Conservation (phyloP, 2,888 invertebrate genomes). For the Cristatella mucedo region DNA sequence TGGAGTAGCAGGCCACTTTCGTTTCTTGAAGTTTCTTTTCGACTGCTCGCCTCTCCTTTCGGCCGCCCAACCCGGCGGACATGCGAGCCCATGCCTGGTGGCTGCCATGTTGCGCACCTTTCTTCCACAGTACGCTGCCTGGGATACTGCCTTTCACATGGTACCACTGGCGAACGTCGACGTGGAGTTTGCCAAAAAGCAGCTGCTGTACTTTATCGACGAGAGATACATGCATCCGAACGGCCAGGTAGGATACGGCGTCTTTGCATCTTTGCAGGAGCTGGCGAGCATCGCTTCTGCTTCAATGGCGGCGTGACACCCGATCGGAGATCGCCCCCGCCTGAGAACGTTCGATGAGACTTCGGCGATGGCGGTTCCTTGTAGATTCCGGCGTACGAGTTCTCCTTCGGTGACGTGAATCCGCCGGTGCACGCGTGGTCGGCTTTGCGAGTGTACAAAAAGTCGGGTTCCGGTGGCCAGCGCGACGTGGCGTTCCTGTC, state of each 20-base stretch:
- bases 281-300: no score
- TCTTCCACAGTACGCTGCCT: constrained; percentile 39
- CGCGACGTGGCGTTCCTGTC: constrained; percentile 30
- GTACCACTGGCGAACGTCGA: constrained; percentile 33
- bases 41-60: no score
- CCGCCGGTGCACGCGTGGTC: constrained; percentile 39
- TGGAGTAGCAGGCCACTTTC: no score
- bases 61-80: no score
- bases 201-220: constrained; percentile 30
- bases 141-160: constrained; percentile 39
- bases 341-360: no score
- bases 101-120: no score
- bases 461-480: constrained; percentile 18
- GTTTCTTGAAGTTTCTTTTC: no score
- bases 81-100: no score
- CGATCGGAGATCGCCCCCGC: no score
- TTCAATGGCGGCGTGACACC: no score
- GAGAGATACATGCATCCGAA: constrained; percentile 40
- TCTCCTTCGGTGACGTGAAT: constrained; percentile 36
- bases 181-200: constrained; percentile 33
- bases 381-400: constrained; percentile 37
- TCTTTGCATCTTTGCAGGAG: no score
- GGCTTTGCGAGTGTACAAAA: constrained; percentile 24
- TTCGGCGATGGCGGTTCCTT: no score
- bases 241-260: constrained; percentile 39